Conservation (phyloP, 2,888 invertebrate genomes). For the Athalia rosae region DNA sequence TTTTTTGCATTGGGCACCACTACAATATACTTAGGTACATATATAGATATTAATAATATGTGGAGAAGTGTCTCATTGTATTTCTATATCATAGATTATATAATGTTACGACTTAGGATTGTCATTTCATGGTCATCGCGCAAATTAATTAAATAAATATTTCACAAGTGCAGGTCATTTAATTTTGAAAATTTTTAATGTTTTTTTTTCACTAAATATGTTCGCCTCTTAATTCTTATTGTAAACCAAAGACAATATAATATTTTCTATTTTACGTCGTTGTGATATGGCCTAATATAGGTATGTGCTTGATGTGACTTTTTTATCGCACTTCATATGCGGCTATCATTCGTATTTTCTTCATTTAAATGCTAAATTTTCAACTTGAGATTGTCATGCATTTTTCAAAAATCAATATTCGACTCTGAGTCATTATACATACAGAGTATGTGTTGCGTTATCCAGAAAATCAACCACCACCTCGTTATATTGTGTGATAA, state of each 20-base stretch:
- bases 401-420: not conserved
- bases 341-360: not conserved
- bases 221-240: conserved; percentile 2
- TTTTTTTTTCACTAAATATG: conserved; percentile 60
- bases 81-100: conserved; percentile 63
- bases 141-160: conserved; percentile 53
- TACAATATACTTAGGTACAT: conserved; percentile 56
- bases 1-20: conserved; percentile 29
- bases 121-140: conserved; percentile 64
- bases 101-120: conserved; percentile 57
- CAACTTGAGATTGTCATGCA: not conserved
- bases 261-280: not conserved
- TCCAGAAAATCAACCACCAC: not conserved
- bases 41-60: conserved; percentile 69
- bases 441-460: not conserved
- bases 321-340: not conserved
- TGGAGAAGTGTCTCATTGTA: conserved; percentile 64
- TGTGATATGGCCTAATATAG: not conserved
- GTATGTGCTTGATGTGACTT: not conserved
- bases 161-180: conserved; percentile 53
- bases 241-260: conserved; percentile 15
- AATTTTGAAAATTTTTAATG: too few relatives aligned
- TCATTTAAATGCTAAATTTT: conserved; percentile 2
- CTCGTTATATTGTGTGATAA: conserved; percentile 22
- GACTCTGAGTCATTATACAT: conserved; percentile 9